These are phyloP conservation scores for Rhinichthys klamathensis DNA, from an alignment of 2,113 vertebrate genomes.

Conservation along the genomic window DNA sequence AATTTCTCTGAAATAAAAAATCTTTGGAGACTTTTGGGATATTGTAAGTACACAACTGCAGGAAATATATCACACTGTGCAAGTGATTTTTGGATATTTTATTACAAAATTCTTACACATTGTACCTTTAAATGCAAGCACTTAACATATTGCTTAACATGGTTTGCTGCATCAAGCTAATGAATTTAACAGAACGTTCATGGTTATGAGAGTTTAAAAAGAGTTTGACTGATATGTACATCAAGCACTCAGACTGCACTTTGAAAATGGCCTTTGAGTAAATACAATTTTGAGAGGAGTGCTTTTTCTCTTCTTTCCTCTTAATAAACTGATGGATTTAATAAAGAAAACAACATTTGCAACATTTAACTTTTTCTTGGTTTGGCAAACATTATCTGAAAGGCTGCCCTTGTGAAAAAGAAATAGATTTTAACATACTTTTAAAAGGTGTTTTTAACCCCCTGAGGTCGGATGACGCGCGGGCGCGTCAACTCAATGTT, in stretches of 20 bases:
- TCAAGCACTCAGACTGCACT: not conserved
- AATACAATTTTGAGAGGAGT: not conserved
- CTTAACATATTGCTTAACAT: constrained; percentile 7
- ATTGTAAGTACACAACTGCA: no score
- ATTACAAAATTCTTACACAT: no score
- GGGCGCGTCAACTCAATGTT: no score
- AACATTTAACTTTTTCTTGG: constrained; percentile 1
- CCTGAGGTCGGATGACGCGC: no score
- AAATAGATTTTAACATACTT: not conserved
- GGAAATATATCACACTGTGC: no score
- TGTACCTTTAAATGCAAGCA: not conserved
- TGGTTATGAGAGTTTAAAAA: not conserved
- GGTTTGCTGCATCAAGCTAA: not conserved
- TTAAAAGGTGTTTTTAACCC: not conserved
- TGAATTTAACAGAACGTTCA: constrained; percentile 5
- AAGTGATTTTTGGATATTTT: no score
- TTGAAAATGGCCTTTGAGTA: constrained; percentile 14
- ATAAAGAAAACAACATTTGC: not conserved
- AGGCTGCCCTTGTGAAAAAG: not conserved
- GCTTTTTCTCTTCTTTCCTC: constrained; percentile 13
- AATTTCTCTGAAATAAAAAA: no score
- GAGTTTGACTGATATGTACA: constrained; percentile 13
- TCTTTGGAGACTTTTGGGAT: no score
- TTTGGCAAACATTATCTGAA: not conserved
- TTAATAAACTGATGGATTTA: constrained; percentile 8